Conservation (phyloP, 2,113 vertebrate species). For the Rhagologus leucostigma region DNA sequence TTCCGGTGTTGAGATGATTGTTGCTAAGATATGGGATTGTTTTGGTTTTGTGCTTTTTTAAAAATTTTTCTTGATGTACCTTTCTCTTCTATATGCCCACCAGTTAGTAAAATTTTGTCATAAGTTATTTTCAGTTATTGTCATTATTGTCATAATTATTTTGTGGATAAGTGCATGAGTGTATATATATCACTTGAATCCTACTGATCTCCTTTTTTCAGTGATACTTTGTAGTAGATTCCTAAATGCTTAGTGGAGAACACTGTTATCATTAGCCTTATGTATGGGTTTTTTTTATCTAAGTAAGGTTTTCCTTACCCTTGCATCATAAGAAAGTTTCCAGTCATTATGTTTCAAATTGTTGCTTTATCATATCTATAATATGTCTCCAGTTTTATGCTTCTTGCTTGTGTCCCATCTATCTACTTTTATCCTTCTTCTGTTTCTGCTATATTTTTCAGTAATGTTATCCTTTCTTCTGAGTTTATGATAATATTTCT, state of each 20-base stretch:
- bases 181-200: background rate
- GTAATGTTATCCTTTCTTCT: background rate
- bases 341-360: background rate
- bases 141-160: background rate
- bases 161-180: background rate
- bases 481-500: background rate
- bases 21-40: background rate
- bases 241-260: background rate
- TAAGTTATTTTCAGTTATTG: background rate
- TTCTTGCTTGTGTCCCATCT: background rate
- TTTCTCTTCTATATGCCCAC: background rate
- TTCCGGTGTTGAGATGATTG: background rate
- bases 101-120: background rate
- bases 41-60: background rate
- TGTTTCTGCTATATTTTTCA: background rate
- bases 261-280: background rate
- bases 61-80: background rate
- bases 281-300: background rate
- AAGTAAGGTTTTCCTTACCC: background rate
- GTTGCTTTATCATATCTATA: background rate
- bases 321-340: background rate
- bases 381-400: background rate
- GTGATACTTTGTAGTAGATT: background rate
- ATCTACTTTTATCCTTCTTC: background rate
- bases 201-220: background rate